phyloP scores from a whole-genome alignment of 2,797 vertebrate genomes.

The Jordanella pulchra region DNA sequence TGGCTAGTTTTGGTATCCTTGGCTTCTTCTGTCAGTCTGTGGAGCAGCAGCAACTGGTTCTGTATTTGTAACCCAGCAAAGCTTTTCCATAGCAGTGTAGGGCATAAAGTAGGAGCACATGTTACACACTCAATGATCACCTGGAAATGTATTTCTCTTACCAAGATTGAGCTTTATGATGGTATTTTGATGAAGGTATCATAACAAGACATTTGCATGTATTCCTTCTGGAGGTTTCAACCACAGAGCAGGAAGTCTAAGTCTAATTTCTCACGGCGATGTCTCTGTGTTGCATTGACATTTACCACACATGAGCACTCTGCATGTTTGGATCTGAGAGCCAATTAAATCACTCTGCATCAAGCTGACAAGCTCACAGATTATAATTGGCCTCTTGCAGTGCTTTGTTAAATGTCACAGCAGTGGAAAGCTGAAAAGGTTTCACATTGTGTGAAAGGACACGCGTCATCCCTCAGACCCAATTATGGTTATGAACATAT shows the following conservation, averaged over 20 bases:
- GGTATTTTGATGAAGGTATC: not conserved
- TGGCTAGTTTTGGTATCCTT: not conserved
- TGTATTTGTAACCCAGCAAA: not conserved
- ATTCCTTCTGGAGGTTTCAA: not conserved
- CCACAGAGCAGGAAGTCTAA: not conserved
- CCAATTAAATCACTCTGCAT: conserved; percentile 30
- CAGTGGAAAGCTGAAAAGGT: conserved; percentile 25
- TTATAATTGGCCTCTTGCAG: conserved; percentile 29
- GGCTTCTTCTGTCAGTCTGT: not conserved
- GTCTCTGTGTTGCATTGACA: conserved; percentile 36
- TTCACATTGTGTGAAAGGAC: conserved; percentile 10
- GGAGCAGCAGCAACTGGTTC: not conserved
- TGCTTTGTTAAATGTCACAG: conserved; percentile 39
- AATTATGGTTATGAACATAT: not conserved
- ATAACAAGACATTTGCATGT: not conserved
- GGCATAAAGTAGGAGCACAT: not conserved
- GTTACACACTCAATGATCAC: not conserved
- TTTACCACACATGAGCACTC: conserved; percentile 39
- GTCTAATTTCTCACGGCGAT: not conserved
- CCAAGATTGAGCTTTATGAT: not conserved
- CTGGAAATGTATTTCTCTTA: too few relatives aligned
- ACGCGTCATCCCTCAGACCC: not conserved
- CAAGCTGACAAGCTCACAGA: conserved; percentile 24
- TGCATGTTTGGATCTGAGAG: conserved; percentile 22
- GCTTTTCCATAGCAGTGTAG: not conserved